A percentile compares a stretch with the other conserved stretches of the same genome.
phyloP scores from a whole-genome alignment of 2,888 invertebrate species.

The Digitonthophagus gazella region DNA sequence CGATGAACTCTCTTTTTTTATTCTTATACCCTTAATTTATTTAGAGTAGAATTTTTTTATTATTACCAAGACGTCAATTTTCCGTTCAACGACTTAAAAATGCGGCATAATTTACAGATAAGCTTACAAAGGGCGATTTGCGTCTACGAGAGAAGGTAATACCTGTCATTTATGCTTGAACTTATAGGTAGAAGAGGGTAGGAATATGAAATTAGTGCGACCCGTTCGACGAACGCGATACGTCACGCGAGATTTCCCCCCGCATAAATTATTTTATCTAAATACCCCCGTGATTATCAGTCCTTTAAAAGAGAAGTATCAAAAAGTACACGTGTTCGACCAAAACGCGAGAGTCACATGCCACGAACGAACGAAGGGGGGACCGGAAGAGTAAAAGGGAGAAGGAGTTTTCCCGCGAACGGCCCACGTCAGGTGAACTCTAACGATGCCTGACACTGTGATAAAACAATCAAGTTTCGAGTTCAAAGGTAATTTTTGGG shows the following conservation, averaged over 20 bases:
- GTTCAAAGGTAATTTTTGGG: slow-evolving; percentile 14
- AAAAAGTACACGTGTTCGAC: slow-evolving; percentile 4
- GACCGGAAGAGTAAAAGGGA: no score
- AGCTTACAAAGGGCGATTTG: background rate
- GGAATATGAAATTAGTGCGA: background rate
- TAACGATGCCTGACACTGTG: slow-evolving; percentile 5
- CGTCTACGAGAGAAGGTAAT: background rate
- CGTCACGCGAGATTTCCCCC: background rate
- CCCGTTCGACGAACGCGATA: background rate
- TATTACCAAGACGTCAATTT: no score
- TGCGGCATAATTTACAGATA: background rate
- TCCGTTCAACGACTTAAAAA: background rate
- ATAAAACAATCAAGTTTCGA: slow-evolving; percentile 13
- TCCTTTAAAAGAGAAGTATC: slow-evolving; percentile 9
- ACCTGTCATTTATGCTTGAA: background rate
- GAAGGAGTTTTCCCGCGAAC: background rate
- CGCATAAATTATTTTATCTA: slow-evolving; percentile 3
- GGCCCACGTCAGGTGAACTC: background rate
- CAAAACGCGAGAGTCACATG: background rate
- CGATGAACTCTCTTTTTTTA: no score
- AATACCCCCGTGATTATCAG: slow-evolving; percentile 1
- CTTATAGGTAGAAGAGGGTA: background rate
- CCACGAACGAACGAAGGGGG: background rate
- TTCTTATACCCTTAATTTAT: no score
- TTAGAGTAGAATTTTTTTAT: no score